These are phyloP conservation scores for Chloebia gouldiae DNA, from an alignment of 2,113 vertebrate genomes.

Conservation along the genomic window DNA sequence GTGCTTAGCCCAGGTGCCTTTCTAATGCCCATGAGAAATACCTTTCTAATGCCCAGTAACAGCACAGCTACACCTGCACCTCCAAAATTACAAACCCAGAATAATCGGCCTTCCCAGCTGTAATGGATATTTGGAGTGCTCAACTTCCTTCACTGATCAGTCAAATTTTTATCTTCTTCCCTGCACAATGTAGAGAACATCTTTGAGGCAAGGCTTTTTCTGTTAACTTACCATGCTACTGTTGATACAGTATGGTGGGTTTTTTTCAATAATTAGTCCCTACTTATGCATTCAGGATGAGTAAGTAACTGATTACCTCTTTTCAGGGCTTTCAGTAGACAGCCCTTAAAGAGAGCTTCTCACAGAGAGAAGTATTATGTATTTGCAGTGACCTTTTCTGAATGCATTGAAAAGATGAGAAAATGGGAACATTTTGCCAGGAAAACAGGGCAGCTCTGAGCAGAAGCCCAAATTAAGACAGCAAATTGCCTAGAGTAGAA, in stretches of 20 bases:
- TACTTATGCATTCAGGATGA: background rate
- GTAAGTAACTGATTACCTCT: background rate
- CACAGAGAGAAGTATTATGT: background rate
- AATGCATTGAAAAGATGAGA: background rate
- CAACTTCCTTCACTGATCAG: background rate
- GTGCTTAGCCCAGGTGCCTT: background rate
- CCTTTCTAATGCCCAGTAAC: background rate
- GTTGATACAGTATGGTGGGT: fast-evolving
- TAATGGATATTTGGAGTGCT: background rate
- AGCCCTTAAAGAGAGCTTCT: background rate
- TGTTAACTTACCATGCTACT: background rate
- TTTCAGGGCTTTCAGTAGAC: background rate
- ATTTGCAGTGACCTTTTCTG: background rate
- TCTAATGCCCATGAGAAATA: background rate
- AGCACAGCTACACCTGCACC: background rate
- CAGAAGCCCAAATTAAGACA: background rate
- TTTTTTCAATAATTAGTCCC: background rate
- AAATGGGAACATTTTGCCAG: background rate
- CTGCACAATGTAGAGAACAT: background rate
- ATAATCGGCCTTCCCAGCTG: background rate
- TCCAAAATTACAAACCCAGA: background rate
- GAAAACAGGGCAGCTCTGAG: background rate
- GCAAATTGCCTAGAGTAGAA: background rate
- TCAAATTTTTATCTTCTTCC: background rate
- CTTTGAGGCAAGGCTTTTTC: background rate